Conservation (phyloP, 2,113 vertebrate genomes). For the Ploceus nigricollis region DNA sequence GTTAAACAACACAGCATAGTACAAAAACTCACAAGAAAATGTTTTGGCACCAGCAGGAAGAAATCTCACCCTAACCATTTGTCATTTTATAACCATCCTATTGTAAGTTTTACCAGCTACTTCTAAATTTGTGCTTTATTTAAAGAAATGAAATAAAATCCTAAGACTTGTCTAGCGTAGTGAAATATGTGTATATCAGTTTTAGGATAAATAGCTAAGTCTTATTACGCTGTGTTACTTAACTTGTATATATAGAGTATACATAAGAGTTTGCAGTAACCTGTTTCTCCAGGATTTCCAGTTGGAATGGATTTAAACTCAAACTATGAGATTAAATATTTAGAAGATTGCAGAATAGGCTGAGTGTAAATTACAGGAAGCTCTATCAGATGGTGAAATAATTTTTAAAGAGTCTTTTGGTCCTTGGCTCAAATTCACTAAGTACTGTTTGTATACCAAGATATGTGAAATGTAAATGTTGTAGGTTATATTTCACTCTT, state of each 20-base stretch:
- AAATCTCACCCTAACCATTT: conserved; percentile 69
- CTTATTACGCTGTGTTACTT: conserved; percentile 74
- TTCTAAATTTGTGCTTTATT: conserved; percentile 74
- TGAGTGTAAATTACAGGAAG: conserved; percentile 71
- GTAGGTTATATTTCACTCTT: conserved; percentile 87
- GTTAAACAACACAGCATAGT: conserved; percentile 71
- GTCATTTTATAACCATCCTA: conserved; percentile 63
- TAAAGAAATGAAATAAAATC: conserved; percentile 66
- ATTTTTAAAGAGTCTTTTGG: conserved; percentile 73
- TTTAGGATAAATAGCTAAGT: conserved; percentile 72
- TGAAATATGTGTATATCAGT: conserved; percentile 69
- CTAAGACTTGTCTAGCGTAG: conserved; percentile 72
- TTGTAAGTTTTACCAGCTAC: conserved; percentile 70
- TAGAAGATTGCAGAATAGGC: conserved; percentile 65
- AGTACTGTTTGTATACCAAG: conserved; percentile 83
- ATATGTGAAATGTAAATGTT: conserved; percentile 88
- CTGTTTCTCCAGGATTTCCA: conserved; percentile 71
- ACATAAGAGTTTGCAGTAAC: conserved; percentile 74
- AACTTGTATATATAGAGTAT: conserved; percentile 76
- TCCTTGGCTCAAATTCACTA: conserved; percentile 76
- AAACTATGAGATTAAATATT: conserved; percentile 67
- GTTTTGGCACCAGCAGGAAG: conserved; percentile 65
- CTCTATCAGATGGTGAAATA: conserved; percentile 71
- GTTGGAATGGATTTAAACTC: conserved; percentile 66
- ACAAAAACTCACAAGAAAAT: conserved; percentile 45